Evolutionary conservation across 1,140 invertebrate species (phyloP).

Genomic region (Arctopsyche grandis): DNA sequence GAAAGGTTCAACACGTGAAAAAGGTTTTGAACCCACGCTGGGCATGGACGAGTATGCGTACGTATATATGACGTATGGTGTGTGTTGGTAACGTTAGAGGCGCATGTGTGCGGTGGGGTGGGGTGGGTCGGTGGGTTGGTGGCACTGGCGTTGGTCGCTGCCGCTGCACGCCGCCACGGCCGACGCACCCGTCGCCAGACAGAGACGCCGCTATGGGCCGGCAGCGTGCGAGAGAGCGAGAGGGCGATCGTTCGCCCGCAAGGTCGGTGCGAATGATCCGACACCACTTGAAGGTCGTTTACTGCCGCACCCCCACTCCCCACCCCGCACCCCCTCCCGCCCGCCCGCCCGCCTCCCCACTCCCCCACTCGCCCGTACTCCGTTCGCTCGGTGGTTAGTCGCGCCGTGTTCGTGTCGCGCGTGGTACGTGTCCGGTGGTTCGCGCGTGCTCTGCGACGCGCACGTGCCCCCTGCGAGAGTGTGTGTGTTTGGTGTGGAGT

Average conservation of each 20-base stretch:
- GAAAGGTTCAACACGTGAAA: not conserved
- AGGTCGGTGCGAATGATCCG: constrained; percentile 47
- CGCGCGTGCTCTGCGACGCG: not conserved
- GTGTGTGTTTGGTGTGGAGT: not conserved
- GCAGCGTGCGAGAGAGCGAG: constrained; percentile 36
- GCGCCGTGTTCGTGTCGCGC: not conserved
- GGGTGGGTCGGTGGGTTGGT: no score
- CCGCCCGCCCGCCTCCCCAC: not conserved
- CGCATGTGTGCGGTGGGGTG: not conserved
- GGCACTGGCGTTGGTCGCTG: no score
- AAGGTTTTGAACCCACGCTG: not conserved
- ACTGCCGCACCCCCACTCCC: constrained; percentile 23
- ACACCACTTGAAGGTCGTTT: constrained; percentile 53
- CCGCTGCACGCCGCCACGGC: not conserved
- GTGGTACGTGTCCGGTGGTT: no score
- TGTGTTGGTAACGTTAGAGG: no score
- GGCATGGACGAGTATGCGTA: not conserved
- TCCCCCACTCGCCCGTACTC: not conserved
- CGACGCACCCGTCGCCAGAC: constrained; percentile 28
- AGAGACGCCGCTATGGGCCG: constrained; percentile 34
- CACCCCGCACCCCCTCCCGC: not conserved
- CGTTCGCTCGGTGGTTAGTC: not conserved
- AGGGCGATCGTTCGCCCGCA: constrained; percentile 39
- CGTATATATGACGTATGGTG: no score
- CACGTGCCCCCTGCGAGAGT: not conserved